These are phyloP conservation scores for Tetragonula clypearis DNA, from an alignment of 1,140 invertebrate genomes.

Conservation along the genomic window DNA sequence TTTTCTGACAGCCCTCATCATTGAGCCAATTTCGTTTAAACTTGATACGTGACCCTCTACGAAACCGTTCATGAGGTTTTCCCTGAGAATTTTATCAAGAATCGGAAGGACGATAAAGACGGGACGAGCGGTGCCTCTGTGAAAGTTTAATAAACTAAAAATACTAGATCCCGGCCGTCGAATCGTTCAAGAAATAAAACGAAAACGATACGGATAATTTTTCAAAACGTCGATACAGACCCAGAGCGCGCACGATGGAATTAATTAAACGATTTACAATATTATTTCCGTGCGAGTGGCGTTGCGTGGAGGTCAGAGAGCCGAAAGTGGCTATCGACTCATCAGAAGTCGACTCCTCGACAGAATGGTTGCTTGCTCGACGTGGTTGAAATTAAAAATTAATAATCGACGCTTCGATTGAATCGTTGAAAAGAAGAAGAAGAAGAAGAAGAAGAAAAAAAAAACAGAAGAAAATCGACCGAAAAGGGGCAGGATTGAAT, in stretches of 20 bases:
- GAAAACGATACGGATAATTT: too few relatives aligned
- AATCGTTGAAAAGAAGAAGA: too few relatives aligned
- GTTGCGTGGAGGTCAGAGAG: not conserved
- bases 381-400: not conserved
- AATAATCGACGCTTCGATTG: not conserved
- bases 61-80: not conserved
- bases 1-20: not conserved
- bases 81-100: not conserved
- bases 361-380: not conserved
- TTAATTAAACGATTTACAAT: not conserved
- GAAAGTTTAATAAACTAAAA: not conserved
- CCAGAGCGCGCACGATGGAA: too few relatives aligned
- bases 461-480: too few relatives aligned
- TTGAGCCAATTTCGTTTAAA: constrained; percentile 2
- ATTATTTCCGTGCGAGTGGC: not conserved
- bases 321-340: not conserved
- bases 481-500: not conserved
- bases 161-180: not conserved
- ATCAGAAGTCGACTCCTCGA: too few relatives aligned
- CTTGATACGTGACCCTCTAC: not conserved
- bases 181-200: not conserved
- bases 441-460: too few relatives aligned
- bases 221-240: not conserved
- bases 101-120: not conserved
- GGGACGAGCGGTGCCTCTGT: not conserved